These are phyloP conservation scores for Peromyscus melanophrys DNA, from an alignment of 2,797 vertebrate species.

Conservation along the genomic window DNA sequence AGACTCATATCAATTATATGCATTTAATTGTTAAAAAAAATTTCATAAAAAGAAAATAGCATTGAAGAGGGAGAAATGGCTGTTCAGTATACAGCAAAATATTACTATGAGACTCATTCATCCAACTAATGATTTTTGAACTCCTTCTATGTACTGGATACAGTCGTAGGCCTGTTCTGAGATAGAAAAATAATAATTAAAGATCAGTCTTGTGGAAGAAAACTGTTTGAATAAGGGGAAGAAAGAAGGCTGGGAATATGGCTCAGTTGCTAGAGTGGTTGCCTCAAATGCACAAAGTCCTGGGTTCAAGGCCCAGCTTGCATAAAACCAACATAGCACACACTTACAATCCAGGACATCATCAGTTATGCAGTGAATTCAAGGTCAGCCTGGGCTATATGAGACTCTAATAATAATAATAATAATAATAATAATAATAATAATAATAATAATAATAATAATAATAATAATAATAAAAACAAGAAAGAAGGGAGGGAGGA, in stretches of 20 bases:
- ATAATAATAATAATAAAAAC: neutral
- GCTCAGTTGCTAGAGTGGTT: neutral
- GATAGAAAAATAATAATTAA: conserved; percentile 20
- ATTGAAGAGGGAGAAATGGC: neutral
- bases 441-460: neutral
- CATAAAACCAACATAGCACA: neutral
- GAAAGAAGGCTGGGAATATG: neutral
- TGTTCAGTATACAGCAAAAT: conserved; percentile 6
- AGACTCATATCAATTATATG: neutral
- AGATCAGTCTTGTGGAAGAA: neutral
- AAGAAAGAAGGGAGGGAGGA: neutral
- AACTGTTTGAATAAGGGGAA: neutral
- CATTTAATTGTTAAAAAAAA: neutral
- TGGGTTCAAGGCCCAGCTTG: neutral
- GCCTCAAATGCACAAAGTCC: neutral
- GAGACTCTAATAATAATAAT: neutral
- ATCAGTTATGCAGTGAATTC: neutral
- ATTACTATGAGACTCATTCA: neutral
- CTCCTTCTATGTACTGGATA: neutral
- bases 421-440: neutral
- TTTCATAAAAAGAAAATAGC: conserved; percentile 17
- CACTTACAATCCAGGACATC: neutral
- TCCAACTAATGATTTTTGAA: neutral
- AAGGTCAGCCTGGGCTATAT: neutral
- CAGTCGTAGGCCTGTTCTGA: neutral